These are phyloP conservation scores for Tineola bisselliella DNA, from an alignment of 2,888 invertebrate species.

Conservation along the genomic window DNA sequence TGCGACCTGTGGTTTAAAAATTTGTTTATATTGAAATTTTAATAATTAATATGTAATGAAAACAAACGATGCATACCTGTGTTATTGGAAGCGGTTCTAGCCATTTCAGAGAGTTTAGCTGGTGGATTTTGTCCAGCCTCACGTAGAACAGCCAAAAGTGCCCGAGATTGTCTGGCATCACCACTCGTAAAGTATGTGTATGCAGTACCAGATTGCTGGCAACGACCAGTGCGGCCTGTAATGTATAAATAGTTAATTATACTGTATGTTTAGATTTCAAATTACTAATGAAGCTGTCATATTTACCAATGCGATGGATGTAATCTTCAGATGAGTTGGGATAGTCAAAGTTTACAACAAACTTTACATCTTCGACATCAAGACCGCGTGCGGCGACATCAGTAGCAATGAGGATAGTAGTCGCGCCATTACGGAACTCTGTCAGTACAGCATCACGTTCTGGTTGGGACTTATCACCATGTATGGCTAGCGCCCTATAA, in stretches of 20 bases:
- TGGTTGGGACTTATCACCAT: slow-evolving; percentile 95
- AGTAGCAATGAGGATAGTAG: slow-evolving; percentile 91
- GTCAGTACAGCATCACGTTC: slow-evolving; percentile 91
- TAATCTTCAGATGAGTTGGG: slow-evolving; percentile 98
- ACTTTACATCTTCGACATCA: slow-evolving; percentile 95
- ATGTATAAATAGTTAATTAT: not conserved
- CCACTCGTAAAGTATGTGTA: slow-evolving; percentile 96
- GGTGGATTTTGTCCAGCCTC: slow-evolving; percentile 93
- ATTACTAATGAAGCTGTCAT: not conserved
- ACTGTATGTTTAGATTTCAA: not conserved
- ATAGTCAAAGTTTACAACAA: slow-evolving; percentile 97
- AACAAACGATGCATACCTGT: slow-evolving; percentile 16
- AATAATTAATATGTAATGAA: not conserved
- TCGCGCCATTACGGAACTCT: slow-evolving; percentile 88
- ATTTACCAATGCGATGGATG: slow-evolving; percentile 89
- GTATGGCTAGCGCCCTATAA: slow-evolving; percentile 84
- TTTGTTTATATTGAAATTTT: not conserved
- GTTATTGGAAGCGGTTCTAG: slow-evolving; percentile 64
- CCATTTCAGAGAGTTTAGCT: slow-evolving; percentile 80
- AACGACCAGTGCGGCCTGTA: slow-evolving; percentile 85
- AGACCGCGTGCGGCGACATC: slow-evolving; percentile 94
- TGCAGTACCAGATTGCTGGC: slow-evolving; percentile 92
- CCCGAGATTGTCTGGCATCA: slow-evolving; percentile 92
- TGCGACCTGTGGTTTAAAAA: slow-evolving; percentile 45
- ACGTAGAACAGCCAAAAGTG: slow-evolving; percentile 87